These are phyloP conservation scores for Euspilapteryx auroguttella DNA, from an alignment of 2,888 invertebrate species.

Conservation along the genomic window DNA sequence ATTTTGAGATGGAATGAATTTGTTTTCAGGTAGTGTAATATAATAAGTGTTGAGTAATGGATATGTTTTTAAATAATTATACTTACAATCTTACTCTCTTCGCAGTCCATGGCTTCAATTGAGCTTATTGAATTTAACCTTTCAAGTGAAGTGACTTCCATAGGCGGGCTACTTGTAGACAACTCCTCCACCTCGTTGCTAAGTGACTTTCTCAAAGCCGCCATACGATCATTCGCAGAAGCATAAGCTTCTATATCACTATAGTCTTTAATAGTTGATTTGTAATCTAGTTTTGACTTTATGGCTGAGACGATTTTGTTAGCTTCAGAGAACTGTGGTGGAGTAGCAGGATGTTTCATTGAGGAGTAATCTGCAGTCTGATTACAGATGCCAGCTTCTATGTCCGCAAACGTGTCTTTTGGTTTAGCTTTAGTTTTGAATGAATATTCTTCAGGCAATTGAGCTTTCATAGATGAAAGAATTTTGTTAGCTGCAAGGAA, in stretches of 20 bases:
- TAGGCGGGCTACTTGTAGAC: too few relatives aligned
- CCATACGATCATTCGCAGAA: conserved; percentile 31
- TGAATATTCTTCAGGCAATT: conserved; percentile 36
- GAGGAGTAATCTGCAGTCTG: conserved; percentile 42
- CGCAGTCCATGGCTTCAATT: conserved; percentile 38
- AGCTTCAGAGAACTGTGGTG: conserved; percentile 49
- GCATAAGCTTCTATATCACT: conserved; percentile 13
- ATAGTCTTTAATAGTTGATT: conserved; percentile 9
- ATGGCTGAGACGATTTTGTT: conserved; percentile 45
- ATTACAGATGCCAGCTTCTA: conserved; percentile 41
- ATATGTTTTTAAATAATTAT: background rate
- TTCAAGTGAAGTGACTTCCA: too few relatives aligned
- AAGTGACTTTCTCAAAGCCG: conserved; percentile 19
- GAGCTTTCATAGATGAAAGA: conserved; percentile 48
- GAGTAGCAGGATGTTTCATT: conserved; percentile 43
- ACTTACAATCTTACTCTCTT: conserved; percentile 26
- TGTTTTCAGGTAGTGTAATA: too few relatives aligned
- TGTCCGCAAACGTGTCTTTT: conserved; percentile 48
- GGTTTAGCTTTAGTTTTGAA: conserved; percentile 29
- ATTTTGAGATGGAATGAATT: too few relatives aligned
- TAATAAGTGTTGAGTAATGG: too few relatives aligned
- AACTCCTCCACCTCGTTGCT: conserved; percentile 22
- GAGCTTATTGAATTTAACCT: conserved; percentile 5
- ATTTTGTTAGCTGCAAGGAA: conserved; percentile 50
- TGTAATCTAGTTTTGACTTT: conserved; percentile 38